Conservation (phyloP, 2,888 invertebrate species). For the Eutolmus rufibarbis region DNA sequence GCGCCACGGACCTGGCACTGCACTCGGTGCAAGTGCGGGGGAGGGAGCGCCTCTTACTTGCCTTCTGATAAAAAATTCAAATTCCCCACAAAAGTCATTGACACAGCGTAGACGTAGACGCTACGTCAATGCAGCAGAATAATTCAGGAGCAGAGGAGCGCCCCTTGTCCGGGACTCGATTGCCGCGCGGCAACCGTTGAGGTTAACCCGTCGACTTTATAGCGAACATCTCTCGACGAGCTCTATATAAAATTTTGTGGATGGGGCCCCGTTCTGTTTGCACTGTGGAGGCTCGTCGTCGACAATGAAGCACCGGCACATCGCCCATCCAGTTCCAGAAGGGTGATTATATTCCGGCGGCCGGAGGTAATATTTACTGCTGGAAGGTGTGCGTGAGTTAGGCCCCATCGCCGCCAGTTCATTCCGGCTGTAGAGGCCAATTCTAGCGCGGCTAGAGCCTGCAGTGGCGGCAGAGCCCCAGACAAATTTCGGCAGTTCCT, state of each 20-base stretch:
- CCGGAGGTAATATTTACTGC: background rate
- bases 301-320: background rate
- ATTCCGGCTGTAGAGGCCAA: background rate
- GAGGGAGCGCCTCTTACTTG: background rate
- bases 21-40: background rate
- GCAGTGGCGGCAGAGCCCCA: background rate
- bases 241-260: background rate
- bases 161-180: background rate
- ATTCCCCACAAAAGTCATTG: background rate
- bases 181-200: background rate
- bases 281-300: background rate
- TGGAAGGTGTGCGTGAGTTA: conserved; percentile 6
- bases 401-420: background rate
- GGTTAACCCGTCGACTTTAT: background rate
- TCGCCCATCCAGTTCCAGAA: background rate
- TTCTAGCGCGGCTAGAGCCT: background rate
- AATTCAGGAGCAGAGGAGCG: background rate
- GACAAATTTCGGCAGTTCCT: conserved; percentile 42
- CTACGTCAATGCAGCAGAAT: conserved; percentile 5
- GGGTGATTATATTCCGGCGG: background rate
- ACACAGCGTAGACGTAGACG: background rate
- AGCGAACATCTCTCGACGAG: background rate
- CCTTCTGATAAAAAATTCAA: background rate
- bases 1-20: background rate
- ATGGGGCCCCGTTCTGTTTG: background rate